phyloP scores from a whole-genome alignment of 92 coral and sea anemone genomes.

The Bergia sp. region DNA sequence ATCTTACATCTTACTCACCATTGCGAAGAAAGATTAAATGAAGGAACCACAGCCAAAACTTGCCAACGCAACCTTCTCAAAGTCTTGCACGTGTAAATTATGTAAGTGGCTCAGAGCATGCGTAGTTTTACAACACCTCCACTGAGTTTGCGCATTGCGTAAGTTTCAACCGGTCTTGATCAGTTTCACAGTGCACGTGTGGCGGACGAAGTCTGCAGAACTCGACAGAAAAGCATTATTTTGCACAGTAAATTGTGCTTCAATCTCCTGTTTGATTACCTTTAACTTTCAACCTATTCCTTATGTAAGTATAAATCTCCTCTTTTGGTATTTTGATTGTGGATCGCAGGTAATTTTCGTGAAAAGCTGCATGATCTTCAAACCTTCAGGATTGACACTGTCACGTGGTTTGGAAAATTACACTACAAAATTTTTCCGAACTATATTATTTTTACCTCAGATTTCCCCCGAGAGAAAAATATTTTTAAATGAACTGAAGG shows the following conservation, averaged over 20 bases:
- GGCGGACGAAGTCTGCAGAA: conserved; percentile 25
- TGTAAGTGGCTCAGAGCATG: conserved; percentile 35
- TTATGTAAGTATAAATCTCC: conserved; percentile 6
- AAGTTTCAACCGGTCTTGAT: conserved; percentile 16
- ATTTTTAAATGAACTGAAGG: not conserved
- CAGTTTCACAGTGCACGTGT: conserved; percentile 38
- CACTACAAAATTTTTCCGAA: conserved; percentile 7
- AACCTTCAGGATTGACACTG: not conserved
- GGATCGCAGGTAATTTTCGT: not conserved
- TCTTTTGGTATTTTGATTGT: not conserved
- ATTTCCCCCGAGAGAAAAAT: not conserved
- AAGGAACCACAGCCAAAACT: not conserved
- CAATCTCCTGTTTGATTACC: conserved; percentile 6
- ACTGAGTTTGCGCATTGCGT: conserved; percentile 35
- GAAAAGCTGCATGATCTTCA: not conserved
- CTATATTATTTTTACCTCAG: not conserved
- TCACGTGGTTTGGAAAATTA: conserved; percentile 30
- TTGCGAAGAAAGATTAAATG: conserved; percentile 2
- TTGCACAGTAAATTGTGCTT: conserved; percentile 26
- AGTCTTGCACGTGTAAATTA: conserved; percentile 30
- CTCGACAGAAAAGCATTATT: conserved; percentile 48
- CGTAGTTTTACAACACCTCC: conserved; percentile 30
- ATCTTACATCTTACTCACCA: conserved; percentile 26
- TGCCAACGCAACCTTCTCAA: conserved; percentile 2
- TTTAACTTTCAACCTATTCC: not conserved